phyloP scores from a whole-genome alignment of 2,797 vertebrate genomes.

The Choloepus didactylus region DNA sequence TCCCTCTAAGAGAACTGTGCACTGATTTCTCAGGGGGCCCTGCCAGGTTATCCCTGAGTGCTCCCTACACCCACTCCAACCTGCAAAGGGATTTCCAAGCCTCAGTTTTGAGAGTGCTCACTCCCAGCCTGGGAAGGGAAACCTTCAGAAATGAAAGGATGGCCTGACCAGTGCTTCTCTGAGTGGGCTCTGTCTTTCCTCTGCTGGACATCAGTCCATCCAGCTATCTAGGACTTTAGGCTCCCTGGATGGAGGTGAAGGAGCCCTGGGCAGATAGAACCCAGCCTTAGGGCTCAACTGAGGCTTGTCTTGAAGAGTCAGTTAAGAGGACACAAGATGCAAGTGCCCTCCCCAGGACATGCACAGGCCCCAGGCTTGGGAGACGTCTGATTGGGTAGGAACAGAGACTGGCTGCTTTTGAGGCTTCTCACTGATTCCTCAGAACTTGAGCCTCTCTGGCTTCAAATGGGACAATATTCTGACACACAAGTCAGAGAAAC shows the following conservation, averaged over 20 bases:
- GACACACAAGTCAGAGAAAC: background rate
- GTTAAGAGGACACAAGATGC: background rate
- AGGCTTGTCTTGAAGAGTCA: background rate
- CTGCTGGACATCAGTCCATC: background rate
- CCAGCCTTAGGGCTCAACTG: background rate
- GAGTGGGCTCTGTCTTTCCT: background rate
- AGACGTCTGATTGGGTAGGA: background rate
- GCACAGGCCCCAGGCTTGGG: background rate
- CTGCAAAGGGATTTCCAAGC: background rate
- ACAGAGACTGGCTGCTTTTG: background rate
- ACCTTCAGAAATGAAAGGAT: background rate
- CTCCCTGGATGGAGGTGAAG: background rate
- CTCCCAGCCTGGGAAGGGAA: background rate
- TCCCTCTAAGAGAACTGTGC: background rate
- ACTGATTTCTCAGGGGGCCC: background rate
- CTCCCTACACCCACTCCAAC: background rate
- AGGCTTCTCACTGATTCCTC: background rate
- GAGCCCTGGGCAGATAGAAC: background rate
- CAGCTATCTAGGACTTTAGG: background rate
- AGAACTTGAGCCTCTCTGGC: background rate
- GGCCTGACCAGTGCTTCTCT: background rate
- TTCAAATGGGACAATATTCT: background rate
- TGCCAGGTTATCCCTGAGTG: background rate
- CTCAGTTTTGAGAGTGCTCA: background rate
- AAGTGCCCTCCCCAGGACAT: background rate